Base-by-base conservation (phyloP, 1,140 invertebrate genomes). In the Drosophila biarmipes region DNA sequence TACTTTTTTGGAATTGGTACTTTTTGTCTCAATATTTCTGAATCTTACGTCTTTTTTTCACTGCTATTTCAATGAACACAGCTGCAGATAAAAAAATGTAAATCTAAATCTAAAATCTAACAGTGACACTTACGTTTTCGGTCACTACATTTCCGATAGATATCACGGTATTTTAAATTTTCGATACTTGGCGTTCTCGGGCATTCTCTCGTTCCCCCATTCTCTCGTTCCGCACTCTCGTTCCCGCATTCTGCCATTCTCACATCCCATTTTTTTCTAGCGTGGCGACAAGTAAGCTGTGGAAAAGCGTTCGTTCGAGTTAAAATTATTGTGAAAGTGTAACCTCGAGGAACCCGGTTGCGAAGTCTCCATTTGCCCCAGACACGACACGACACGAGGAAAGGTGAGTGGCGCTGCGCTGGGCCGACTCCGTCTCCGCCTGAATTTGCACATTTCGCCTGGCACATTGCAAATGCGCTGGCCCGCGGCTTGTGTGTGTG, bases 241-340 rank as follows among this genome's bases (percentile, higher is more conserved):
- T n/a, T 37, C 14, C 14, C 1, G 7, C 0, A 1, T 24, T 1
- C 3, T 2, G 5, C 5, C 3, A 4, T 2, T 24, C 5, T 24
- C 24, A 24, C 24, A 24, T 45, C 15, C 15, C 10, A 19, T 6
- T 46, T 73, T 73, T 62, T 73, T 43, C 69, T 46, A 62, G 71
- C 69, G 79, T 86, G 72, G 57, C 24, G 45, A 76, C 72, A 48
- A 81, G 81, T 59, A 69, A 71, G 73, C 77, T 80, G 67, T 62
- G 54, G 40, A 87, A 78, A 87, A 86, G 63, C 67, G 64, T 67
- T 67, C 79, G 43, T 52, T 48, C 51, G 40, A 42, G 66, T 67
- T 58, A 77, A 78, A 87, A 67, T 66, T 78, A 43, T 48, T 64
- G 56, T 59, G 59, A 75, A 86, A 87, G 74, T 81, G 78, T 71